These are phyloP conservation scores for Acleris holmiana DNA, from an alignment of 2,888 invertebrate species.

Conservation along the genomic window DNA sequence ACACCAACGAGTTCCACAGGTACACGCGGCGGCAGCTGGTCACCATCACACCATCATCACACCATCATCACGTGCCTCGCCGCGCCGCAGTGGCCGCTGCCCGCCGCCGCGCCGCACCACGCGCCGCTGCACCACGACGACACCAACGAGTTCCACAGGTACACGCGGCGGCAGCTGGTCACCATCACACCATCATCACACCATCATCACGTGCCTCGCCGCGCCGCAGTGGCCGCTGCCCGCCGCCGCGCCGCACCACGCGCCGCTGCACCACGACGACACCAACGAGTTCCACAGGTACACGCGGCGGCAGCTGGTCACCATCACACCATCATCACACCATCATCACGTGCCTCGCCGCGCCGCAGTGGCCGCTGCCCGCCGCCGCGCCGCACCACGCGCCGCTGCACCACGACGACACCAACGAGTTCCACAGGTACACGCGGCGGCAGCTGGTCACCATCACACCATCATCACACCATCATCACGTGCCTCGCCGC, in stretches of 20 bases:
- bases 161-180: neutral
- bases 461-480: too few species aligned
- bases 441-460: too few species aligned
- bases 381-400: slow-evolving; percentile 84
- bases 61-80: too few species aligned
- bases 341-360: neutral
- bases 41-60: too few species aligned
- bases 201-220: too few species aligned
- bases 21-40: too few species aligned
- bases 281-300: slow-evolving; percentile 85
- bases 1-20: too few species aligned
- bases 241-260: slow-evolving; percentile 86
- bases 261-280: slow-evolving; percentile 97
- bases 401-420: slow-evolving; percentile 98
- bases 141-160: slow-evolving; percentile 95
- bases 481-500: slow-evolving; percentile 88
- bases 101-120: slow-evolving; percentile 94
- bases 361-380: slow-evolving; percentile 2
- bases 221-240: slow-evolving; percentile 3
- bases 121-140: slow-evolving; percentile 98
- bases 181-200: too few species aligned
- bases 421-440: too few species aligned
- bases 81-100: too few species aligned
- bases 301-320: slow-evolving; percentile 49
- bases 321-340: too few species aligned